A percentile compares a stretch with the other conserved stretches of the same genome.
phyloP scores from a whole-genome alignment of 2,888 invertebrate genomes.

The Nymphalis polychloros region DNA sequence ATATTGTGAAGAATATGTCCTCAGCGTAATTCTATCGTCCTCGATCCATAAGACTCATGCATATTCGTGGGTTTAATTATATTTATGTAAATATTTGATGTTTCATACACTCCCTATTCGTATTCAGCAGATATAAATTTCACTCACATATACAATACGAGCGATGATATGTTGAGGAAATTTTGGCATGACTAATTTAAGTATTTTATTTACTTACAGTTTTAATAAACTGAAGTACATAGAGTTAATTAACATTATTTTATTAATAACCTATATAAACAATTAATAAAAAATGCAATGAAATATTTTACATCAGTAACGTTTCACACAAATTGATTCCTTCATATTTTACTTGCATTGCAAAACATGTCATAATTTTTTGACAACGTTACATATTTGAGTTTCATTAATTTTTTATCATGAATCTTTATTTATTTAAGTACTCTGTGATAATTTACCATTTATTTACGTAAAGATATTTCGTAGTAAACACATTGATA shows the following conservation, averaged over 20 bases:
- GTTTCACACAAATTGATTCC: too few relatives aligned
- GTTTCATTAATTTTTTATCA: too few relatives aligned
- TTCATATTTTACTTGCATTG: too few relatives aligned
- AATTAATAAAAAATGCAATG: too few relatives aligned
- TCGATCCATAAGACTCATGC: slow-evolving; percentile 50
- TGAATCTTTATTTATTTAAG: too few relatives aligned
- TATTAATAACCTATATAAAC: too few relatives aligned
- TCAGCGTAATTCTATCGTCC: slow-evolving; percentile 24
- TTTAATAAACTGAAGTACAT: too few relatives aligned
- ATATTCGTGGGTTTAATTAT: slow-evolving; percentile 57
- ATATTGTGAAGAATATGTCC: slow-evolving; percentile 11
- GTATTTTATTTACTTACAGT: too few relatives aligned
- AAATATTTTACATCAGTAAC: too few relatives aligned
- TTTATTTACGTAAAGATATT: slow-evolving; percentile 1
- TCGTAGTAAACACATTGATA: neutral
- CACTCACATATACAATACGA: slow-evolving; percentile 17
- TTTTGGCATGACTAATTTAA: neutral
- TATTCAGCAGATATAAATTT: slow-evolving; percentile 27
- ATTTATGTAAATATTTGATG: slow-evolving; percentile 56
- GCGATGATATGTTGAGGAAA: slow-evolving; percentile 14
- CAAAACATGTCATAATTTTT: too few relatives aligned
- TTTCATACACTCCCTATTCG: slow-evolving; percentile 32
- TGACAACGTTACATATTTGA: too few relatives aligned
- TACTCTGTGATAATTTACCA: neutral
- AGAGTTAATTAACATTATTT: too few relatives aligned